These are phyloP conservation scores for Phalacrocorax carbo DNA, from an alignment of 2,113 vertebrate species.

Conservation along the genomic window DNA sequence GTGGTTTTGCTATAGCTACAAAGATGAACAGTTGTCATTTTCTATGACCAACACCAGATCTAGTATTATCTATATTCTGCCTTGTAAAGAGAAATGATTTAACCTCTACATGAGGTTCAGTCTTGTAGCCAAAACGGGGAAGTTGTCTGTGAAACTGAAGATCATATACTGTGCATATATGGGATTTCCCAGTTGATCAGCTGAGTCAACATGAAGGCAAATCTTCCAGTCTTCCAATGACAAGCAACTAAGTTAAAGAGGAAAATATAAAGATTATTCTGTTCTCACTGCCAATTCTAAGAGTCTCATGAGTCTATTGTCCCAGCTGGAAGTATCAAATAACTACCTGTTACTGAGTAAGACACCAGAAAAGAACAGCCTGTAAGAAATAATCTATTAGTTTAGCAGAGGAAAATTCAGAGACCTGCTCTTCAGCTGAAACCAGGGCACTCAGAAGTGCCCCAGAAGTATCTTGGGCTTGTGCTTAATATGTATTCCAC, in stretches of 20 bases:
- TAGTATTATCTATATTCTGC: background rate
- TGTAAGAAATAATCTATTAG: background rate
- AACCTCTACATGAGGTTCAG: background rate
- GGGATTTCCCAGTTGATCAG: background rate
- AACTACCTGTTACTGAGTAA: background rate
- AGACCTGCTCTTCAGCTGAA: background rate
- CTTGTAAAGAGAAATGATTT: background rate
- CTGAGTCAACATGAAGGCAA: background rate
- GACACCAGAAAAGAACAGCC: background rate
- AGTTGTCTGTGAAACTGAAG: background rate
- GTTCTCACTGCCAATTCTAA: background rate
- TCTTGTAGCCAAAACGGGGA: background rate
- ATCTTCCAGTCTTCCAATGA: background rate
- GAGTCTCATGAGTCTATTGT: background rate
- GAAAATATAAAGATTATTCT: background rate
- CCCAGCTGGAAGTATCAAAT: background rate
- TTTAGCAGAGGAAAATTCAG: background rate
- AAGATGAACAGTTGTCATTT: background rate
- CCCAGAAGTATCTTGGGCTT: background rate
- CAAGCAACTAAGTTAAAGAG: background rate
- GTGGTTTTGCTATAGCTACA: slow-evolving; percentile 32
- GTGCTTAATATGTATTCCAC: background rate
- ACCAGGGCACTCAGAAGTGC: background rate
- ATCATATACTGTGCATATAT: background rate
- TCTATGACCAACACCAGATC: background rate